Conservation (phyloP, 2,113 vertebrate genomes). For the Prunella himalayana region DNA sequence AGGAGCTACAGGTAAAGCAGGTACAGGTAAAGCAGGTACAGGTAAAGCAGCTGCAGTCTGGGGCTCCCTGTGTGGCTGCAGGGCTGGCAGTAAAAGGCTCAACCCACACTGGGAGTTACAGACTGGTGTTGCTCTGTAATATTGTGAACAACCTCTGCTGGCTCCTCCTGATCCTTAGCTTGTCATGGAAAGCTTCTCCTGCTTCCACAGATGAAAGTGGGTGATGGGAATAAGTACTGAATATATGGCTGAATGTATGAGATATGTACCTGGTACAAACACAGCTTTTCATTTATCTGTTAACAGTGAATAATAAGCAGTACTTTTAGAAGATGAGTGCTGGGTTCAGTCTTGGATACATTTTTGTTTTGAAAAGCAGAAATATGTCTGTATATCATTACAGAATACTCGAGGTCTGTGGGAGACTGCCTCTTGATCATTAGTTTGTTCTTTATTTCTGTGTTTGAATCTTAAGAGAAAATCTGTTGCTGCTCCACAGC, state of each 20-base stretch:
- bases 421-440: conserved; percentile 20
- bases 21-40: no score
- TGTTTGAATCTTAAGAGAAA: conserved; percentile 19
- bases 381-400: not conserved
- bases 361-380: not conserved
- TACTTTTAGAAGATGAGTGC: not conserved
- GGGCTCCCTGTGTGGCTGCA: not conserved
- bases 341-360: not conserved
- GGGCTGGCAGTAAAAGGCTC: not conserved
- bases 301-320: conserved; percentile 20
- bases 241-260: not conserved
- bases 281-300: not conserved
- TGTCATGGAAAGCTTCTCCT: not conserved
- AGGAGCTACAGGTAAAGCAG: fast-evolving
- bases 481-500: not conserved
- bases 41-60: not conserved
- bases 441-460: conserved; percentile 7
- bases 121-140: not conserved
- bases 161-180: not conserved
- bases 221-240: not conserved
- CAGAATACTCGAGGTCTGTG: not conserved
- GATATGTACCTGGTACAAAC: not conserved
- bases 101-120: not conserved
- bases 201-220: not conserved
- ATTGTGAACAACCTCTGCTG: not conserved